These are phyloP conservation scores for Actinopyga echinites DNA, from an alignment of 53 echinoderm and acorn worm species.

Conservation along the genomic window DNA sequence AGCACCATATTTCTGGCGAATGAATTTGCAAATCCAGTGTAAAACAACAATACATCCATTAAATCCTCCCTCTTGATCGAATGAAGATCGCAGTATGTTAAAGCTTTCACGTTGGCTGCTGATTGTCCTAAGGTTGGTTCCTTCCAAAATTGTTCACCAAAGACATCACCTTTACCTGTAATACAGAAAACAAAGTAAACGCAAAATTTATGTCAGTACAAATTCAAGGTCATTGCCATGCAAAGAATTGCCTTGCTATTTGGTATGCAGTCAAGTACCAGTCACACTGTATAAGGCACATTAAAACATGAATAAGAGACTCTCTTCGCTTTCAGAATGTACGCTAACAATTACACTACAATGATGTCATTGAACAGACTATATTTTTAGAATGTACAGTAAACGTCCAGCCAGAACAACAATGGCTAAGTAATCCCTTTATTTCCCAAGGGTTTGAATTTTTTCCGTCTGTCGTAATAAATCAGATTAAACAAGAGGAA, in stretches of 20 bases:
- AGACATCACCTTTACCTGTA: constrained; percentile 93
- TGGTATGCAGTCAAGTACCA: too few relatives aligned
- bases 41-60: constrained; percentile 90
- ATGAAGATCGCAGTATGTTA: constrained; percentile 97
- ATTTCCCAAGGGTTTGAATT: too few relatives aligned
- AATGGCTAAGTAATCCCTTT: too few relatives aligned
- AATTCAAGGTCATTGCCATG: background rate
- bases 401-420: too few relatives aligned
- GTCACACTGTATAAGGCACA: too few relatives aligned
- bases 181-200: background rate
- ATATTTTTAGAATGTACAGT: too few relatives aligned
- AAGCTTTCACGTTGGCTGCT: constrained; percentile 92
- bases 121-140: constrained; percentile 79
- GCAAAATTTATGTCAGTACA: background rate
- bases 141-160: constrained; percentile 94
- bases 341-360: too few relatives aligned
- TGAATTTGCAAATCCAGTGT: constrained; percentile 84
- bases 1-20: constrained; percentile 98
- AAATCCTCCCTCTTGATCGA: constrained; percentile 93
- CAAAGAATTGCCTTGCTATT: too few relatives aligned
- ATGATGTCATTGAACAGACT: too few relatives aligned
- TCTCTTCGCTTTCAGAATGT: too few relatives aligned
- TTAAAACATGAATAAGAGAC: too few relatives aligned
- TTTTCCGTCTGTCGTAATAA: background rate
- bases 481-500: constrained; percentile 1